phyloP scores from a whole-genome alignment of 2,888 invertebrate species.

The Phytoseiulus persimilis region DNA sequence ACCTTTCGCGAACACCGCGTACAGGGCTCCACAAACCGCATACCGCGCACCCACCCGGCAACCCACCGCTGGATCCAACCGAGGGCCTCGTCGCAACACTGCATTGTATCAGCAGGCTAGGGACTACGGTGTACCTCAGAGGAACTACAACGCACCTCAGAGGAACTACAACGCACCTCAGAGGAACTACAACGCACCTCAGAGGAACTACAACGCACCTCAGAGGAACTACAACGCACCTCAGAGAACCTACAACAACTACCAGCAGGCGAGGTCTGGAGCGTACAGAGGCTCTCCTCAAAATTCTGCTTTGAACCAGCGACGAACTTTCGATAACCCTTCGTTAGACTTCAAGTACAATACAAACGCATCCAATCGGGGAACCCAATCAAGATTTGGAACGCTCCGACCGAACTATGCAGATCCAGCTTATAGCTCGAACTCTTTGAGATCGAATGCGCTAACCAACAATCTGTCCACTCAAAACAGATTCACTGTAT shows the following conservation, averaged over 20 bases:
- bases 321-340: neutral
- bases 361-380: neutral
- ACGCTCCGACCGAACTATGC: neutral
- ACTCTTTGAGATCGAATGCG: neutral
- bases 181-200: too few species aligned
- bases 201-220: too few species aligned
- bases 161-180: neutral
- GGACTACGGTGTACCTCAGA: neutral
- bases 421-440: neutral
- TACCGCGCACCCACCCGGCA: neutral
- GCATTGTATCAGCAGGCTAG: neutral
- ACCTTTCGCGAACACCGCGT: neutral
- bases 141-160: neutral
- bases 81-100: neutral
- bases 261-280: neutral
- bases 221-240: too few species aligned
- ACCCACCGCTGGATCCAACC: neutral
- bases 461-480: neutral
- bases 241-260: neutral
- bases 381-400: neutral
- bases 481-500: neutral
- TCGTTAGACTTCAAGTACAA: neutral
- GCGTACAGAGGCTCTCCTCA: neutral
- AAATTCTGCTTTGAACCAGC: neutral
- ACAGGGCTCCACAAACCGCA: neutral